phyloP scores from a whole-genome alignment of 2,113 vertebrate genomes.

The Heterochromis multidens region DNA sequence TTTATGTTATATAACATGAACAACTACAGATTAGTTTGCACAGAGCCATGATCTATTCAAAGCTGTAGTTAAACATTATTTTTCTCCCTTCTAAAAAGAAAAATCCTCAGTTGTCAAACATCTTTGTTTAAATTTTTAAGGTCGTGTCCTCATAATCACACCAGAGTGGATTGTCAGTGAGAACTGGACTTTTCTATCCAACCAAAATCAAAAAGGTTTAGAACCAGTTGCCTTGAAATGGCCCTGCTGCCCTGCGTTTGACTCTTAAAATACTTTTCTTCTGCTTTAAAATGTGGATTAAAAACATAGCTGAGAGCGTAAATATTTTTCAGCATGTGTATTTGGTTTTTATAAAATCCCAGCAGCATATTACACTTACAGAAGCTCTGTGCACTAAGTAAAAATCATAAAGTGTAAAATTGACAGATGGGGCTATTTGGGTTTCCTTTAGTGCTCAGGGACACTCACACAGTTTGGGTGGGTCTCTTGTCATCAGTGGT shows the following conservation, averaged over 20 bases:
- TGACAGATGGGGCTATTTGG: slow-evolving; percentile 69
- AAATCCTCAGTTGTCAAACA: not conserved
- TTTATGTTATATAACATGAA: not conserved
- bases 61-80: not conserved
- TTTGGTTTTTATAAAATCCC: slow-evolving; percentile 60
- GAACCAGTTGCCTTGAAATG: not conserved
- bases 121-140: not conserved
- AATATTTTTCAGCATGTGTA: slow-evolving; percentile 56
- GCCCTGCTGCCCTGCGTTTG: slow-evolving; percentile 3
- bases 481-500: slow-evolving; percentile 41
- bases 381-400: slow-evolving; percentile 54
- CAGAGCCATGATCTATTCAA: not conserved
- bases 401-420: slow-evolving; percentile 53
- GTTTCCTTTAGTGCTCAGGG: slow-evolving; percentile 61
- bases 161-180: not conserved
- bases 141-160: not conserved
- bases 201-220: not conserved
- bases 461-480: slow-evolving; percentile 48
- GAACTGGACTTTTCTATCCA: not conserved
- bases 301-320: slow-evolving; percentile 44
- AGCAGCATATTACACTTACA: slow-evolving; percentile 53
- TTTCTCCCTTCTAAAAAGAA: not conserved
- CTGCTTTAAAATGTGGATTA: slow-evolving; percentile 44
- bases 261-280: slow-evolving; percentile 32
- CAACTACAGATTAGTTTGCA: not conserved